These are phyloP conservation scores for Athrips mouffetella DNA, from an alignment of 2,888 invertebrate species.

Conservation along the genomic window DNA sequence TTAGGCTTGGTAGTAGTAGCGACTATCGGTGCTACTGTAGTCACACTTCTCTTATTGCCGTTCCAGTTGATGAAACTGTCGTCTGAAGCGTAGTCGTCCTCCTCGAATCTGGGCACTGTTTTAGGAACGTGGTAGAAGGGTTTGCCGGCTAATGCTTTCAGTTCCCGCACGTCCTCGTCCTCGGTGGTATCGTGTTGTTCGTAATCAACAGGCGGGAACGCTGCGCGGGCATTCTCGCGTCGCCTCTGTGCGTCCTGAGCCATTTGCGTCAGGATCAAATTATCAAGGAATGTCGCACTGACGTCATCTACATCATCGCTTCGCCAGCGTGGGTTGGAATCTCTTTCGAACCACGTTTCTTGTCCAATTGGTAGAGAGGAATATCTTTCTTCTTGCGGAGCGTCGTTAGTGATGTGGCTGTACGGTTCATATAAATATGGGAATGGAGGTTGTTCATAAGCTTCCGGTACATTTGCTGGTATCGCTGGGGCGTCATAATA, in stretches of 20 bases:
- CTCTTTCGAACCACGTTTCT: constrained; percentile 81
- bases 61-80: constrained; percentile 75
- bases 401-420: constrained; percentile 77
- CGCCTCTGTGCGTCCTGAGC: constrained; percentile 77
- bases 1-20: constrained; percentile 39
- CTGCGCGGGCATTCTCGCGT: constrained; percentile 66
- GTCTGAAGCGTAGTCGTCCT: constrained; percentile 67
- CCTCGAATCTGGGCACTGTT: constrained; percentile 61
- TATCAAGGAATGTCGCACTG: constrained; percentile 82
- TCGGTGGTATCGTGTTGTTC: constrained; percentile 71
- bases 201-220: constrained; percentile 61
- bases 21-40: constrained; percentile 51
- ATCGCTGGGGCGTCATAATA: constrained; percentile 60
- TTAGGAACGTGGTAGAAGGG: constrained; percentile 71
- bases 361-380: constrained; percentile 81
- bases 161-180: constrained; percentile 82
- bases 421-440: constrained; percentile 69
- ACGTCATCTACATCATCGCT: constrained; percentile 68
- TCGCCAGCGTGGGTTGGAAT: constrained; percentile 63
- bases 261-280: constrained; percentile 82
- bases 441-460: constrained; percentile 64
- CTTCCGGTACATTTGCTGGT: constrained; percentile 46
- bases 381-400: constrained; percentile 80
- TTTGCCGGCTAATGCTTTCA: constrained; percentile 80
- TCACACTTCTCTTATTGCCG: constrained; percentile 68